Evolutionary conservation across 2,113 vertebrate species (phyloP), one percentile per base, ranked within the genome.

Genomic region (Hydrolagus affinis): DNA sequence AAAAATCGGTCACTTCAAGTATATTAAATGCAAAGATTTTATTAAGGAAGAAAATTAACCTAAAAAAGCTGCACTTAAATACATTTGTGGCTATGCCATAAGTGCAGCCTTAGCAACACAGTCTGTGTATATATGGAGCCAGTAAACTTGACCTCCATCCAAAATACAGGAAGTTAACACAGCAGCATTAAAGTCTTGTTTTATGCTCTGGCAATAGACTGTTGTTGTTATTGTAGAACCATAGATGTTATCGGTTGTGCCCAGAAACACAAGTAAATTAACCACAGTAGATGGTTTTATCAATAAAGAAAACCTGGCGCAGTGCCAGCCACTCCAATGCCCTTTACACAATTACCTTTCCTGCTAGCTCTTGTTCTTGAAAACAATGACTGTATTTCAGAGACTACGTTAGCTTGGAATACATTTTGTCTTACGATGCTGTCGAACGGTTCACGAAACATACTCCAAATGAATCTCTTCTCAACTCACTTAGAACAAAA

Each of bases 391-490:
- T n/a, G n/a, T 19, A 69, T 69, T 69, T 69, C 66, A 69, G 66
- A 69, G 15, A 19, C 3, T 68, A 21, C 21, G 2, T 69, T 69
- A 19, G 21, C 66, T 69, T 15, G 66, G 15, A 69, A 21, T 69
- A 69, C 15, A 19, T 69, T 14, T 69, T 69, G 17, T 69, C 66
- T 69, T 69, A 21, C 17, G 3, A 21, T 8, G 21, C 66, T 69
- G 66, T 69, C 19, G 21, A 69, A 69, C 7, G 19, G 12, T 21
- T 69, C 44, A 44, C 6, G 44, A 44, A 44, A 44, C 44, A 44
- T 6, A 44, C 44, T 44, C 23, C 70, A 72, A 70, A 70, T 28
- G 3, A 72, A 69, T 66, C 57, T 88, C 89, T 88, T 88, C 77
- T 88, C 19, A 72, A 28, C 12, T 72, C 23, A 23, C 14, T 2